Conservation (phyloP, 2,888 invertebrate genomes). For the Strigamia maritima region DNA sequence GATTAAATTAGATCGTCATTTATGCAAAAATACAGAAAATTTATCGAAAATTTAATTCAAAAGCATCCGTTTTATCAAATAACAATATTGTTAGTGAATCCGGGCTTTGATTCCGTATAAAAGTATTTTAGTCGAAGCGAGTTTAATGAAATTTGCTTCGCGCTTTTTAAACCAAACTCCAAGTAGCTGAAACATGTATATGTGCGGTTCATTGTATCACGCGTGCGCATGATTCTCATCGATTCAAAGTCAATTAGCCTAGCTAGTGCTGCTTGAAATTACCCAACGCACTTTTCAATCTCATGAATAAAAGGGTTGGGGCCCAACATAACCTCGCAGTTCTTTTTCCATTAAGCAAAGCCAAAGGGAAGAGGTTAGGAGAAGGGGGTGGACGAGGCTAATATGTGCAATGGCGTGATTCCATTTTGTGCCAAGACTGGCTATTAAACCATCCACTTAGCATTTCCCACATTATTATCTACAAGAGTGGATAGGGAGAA, state of each 20-base stretch:
- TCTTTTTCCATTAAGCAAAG: conserved; percentile 23
- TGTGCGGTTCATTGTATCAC: neutral
- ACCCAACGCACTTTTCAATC: conserved; percentile 23
- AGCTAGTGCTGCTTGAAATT: conserved; percentile 19
- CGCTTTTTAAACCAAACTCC: neutral
- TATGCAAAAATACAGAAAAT: no score
- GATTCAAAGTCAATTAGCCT: conserved; percentile 23
- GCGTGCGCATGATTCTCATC: conserved; percentile 11
- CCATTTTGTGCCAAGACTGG: conserved; percentile 38
- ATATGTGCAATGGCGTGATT: conserved; percentile 34
- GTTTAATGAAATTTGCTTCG: neutral
- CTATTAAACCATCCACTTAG: conserved; percentile 42
- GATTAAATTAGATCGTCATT: no score
- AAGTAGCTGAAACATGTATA: neutral
- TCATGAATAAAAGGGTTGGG: conserved; percentile 23
- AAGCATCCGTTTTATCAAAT: no score
- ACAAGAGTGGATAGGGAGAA: neutral
- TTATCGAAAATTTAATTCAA: no score
- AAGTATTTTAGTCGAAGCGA: no score
- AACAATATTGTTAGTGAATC: no score
- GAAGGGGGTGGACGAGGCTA: conserved; percentile 20
- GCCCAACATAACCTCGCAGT: conserved; percentile 23
- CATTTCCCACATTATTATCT: conserved; percentile 42
- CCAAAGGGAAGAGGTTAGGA: conserved; percentile 23
- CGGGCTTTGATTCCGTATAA: no score